Conservation (phyloP, 2,113 vertebrate species). For the Stictonetta naevosa region DNA sequence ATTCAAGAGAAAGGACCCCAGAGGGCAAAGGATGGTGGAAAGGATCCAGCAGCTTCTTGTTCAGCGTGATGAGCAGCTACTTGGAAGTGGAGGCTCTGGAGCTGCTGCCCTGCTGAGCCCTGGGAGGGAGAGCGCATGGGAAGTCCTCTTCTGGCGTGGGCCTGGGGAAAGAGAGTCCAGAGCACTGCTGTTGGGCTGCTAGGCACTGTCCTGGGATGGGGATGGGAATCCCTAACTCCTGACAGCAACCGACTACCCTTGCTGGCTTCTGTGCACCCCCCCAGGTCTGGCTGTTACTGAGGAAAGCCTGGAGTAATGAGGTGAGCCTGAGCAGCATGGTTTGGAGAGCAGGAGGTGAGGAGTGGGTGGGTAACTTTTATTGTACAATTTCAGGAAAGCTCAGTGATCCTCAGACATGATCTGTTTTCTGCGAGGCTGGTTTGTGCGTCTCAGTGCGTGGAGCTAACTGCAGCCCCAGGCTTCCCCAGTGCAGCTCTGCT, state of each 20-base stretch:
- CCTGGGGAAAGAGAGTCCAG: not conserved
- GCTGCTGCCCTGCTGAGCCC: not conserved
- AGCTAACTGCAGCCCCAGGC: not conserved
- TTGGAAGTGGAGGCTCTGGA: not conserved
- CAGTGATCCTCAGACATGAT: not conserved
- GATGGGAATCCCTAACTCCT: not conserved
- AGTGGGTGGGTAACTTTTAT: not conserved
- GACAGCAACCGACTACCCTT: not conserved
- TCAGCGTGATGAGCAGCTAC: not conserved
- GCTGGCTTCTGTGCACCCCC: rapidly evolving
- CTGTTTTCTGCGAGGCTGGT: not conserved
- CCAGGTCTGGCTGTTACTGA: not conserved
- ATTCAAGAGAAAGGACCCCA: not conserved
- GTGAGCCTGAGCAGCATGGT: not conserved
- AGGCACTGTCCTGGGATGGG: rapidly evolving
- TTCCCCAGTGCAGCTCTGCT: not conserved
- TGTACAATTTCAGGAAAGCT: not conserved
- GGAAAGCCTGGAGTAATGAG: not conserved
- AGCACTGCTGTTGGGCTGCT: not conserved
- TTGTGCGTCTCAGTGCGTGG: rapidly evolving
- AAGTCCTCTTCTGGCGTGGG: not conserved
- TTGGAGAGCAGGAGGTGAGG: not conserved
- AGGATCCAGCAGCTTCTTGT: not conserved
- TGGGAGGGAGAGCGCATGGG: rapidly evolving
- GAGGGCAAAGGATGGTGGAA: slow-evolving; percentile 11